Evolutionary conservation across 2,888 invertebrate genomes (phyloP).

Genomic region (Clepsis dumicolana): DNA sequence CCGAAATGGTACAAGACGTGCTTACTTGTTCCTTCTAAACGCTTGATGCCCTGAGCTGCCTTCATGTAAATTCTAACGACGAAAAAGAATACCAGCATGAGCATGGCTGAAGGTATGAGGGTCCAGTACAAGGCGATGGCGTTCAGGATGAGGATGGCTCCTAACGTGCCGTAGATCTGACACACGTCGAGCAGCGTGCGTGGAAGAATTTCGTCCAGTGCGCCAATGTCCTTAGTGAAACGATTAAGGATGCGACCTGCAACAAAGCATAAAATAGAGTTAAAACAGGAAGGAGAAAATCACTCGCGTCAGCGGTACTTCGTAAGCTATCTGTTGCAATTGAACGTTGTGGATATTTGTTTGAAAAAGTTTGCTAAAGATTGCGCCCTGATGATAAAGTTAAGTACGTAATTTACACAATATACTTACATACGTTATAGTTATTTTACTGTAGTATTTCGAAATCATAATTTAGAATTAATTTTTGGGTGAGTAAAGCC

Average conservation of each 20-base stretch:
- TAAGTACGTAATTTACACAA: no score
- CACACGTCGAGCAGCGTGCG: slow-evolving; percentile 89
- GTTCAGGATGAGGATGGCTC: slow-evolving; percentile 87
- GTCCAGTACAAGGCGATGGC: slow-evolving; percentile 87
- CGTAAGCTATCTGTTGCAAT: no score
- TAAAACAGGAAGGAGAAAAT: not conserved
- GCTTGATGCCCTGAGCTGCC: slow-evolving; percentile 89
- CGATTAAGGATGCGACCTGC: slow-evolving; percentile 90
- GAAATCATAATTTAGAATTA: no score
- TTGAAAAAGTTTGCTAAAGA: no score
- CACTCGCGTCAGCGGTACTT: not conserved
- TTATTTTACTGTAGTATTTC: no score
- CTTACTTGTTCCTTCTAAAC: slow-evolving; percentile 88
- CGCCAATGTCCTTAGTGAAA: slow-evolving; percentile 95
- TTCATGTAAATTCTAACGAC: slow-evolving; percentile 88
- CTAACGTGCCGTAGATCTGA: slow-evolving; percentile 81
- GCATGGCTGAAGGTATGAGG: slow-evolving; percentile 84
- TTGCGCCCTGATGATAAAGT: no score
- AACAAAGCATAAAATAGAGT: slow-evolving; percentile 45
- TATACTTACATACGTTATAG: no score
- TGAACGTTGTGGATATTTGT: no score
- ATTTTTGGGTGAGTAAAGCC: no score
- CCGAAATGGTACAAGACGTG: slow-evolving; percentile 41
- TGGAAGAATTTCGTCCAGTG: slow-evolving; percentile 92
- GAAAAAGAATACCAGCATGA: slow-evolving; percentile 85